These are phyloP conservation scores for Gallinago undulata DNA, from an alignment of 2,113 vertebrate species.

Conservation along the genomic window DNA sequence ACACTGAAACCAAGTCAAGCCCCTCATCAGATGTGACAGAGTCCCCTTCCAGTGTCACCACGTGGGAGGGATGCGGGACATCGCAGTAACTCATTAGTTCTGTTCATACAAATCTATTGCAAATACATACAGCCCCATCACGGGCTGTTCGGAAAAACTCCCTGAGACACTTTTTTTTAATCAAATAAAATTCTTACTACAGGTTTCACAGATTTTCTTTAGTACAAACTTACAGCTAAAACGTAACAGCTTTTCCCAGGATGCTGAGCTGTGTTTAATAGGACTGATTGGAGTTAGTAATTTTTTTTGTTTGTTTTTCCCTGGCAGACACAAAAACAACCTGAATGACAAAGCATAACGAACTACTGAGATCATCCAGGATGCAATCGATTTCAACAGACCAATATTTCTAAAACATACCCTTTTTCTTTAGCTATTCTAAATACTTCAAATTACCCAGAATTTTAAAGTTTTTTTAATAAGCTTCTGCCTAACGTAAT, in stretches of 20 bases:
- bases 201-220: background rate
- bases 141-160: background rate
- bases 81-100: background rate
- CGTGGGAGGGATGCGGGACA: accelerated
- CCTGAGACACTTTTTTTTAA: background rate
- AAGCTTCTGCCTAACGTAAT: background rate
- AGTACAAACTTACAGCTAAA: background rate
- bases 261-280: background rate
- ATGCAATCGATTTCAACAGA: background rate
- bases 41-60: background rate
- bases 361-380: background rate
- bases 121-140: background rate
- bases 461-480: background rate
- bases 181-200: background rate
- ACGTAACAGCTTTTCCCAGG: background rate
- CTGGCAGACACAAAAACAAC: background rate
- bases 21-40: accelerated
- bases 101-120: background rate
- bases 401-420: background rate
- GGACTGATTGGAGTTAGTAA: background rate
- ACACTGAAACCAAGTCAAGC: background rate
- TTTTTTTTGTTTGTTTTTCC: background rate
- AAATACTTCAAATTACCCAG: background rate
- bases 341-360: background rate
- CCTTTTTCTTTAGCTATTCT: background rate